These are phyloP conservation scores for Abrostola tripartita DNA, from an alignment of 2,888 invertebrate genomes.

Conservation along the genomic window DNA sequence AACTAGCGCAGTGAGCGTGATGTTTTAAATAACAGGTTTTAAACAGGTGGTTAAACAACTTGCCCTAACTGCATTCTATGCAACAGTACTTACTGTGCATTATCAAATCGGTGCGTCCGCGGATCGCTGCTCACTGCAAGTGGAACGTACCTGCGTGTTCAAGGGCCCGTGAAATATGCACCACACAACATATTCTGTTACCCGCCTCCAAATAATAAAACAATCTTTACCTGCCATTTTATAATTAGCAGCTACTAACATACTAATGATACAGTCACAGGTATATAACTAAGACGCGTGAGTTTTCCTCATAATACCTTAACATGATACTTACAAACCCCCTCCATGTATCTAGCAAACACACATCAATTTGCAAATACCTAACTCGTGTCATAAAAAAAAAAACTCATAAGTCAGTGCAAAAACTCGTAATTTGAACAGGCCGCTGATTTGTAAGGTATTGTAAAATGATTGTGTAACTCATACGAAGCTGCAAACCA, in stretches of 20 bases:
- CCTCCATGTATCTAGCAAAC: conserved; percentile 8
- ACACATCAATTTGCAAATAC: conserved; percentile 36
- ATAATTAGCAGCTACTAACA: conserved; percentile 50
- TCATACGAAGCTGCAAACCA: conserved; percentile 27
- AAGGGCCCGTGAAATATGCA: conserved; percentile 81
- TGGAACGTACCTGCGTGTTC: conserved; percentile 73
- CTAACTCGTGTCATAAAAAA: conserved; percentile 22
- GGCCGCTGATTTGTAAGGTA: conserved; percentile 33
- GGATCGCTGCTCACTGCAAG: conserved; percentile 72
- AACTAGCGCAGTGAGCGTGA: conserved; percentile 55
- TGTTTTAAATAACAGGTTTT: conserved; percentile 67
- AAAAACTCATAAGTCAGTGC: conserved; percentile 27
- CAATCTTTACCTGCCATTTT: conserved; percentile 45
- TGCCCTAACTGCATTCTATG: conserved; percentile 68
- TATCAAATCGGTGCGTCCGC: conserved; percentile 78
- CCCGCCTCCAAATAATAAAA: conserved; percentile 50
- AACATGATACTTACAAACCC: conserved; percentile 17
- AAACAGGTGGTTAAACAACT: conserved; percentile 70
- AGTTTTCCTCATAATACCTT: conserved; percentile 18
- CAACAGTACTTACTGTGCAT: conserved; percentile 71
- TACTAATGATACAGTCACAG: conserved; percentile 1
- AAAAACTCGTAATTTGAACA: conserved; percentile 26
- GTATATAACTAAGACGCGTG: conserved; percentile 8
- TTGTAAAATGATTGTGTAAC: conserved; percentile 51
- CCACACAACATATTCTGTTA: conserved; percentile 55